phyloP scores from a whole-genome alignment of 2,797 vertebrate species.

The Melanotaenia parkinsoni region DNA sequence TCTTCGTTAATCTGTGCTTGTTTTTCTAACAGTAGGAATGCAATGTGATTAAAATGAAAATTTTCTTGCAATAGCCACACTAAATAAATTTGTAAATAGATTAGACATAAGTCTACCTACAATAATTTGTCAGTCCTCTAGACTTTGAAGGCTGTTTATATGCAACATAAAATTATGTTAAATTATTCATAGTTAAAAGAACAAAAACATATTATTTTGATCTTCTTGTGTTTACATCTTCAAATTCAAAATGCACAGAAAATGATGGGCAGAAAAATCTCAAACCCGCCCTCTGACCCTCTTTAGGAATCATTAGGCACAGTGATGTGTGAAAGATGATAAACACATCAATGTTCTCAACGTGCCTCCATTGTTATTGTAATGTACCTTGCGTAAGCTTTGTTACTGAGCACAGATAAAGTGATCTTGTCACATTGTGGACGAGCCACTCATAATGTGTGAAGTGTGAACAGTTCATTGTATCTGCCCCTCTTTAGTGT shows the following conservation, averaged over 20 bases:
- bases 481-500: slow-evolving; percentile 73
- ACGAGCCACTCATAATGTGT: slow-evolving; percentile 62
- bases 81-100: slow-evolving; percentile 6
- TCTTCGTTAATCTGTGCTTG: not conserved
- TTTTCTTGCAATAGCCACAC: not conserved
- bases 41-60: not conserved
- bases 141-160: slow-evolving; percentile 33
- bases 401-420: slow-evolving; percentile 68
- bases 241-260: slow-evolving; percentile 31
- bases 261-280: slow-evolving; percentile 34
- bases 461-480: slow-evolving; percentile 68
- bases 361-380: slow-evolving; percentile 43
- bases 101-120: slow-evolving; percentile 4
- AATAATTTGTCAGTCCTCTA: slow-evolving; percentile 7
- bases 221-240: slow-evolving; percentile 54
- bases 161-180: slow-evolving; percentile 48
- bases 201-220: slow-evolving; percentile 60
- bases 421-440: slow-evolving; percentile 52
- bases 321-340: slow-evolving; percentile 45
- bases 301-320: slow-evolving; percentile 45
- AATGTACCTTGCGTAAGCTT: slow-evolving; percentile 59
- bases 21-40: not conserved
- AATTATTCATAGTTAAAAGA: slow-evolving; percentile 66
- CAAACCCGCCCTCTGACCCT: slow-evolving; percentile 58
- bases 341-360: slow-evolving; percentile 52